Evolutionary conservation across 2,888 invertebrate species (phyloP), one percentile per base, ranked within the genome.

Genomic region (Pseudanteris insignis): DNA sequence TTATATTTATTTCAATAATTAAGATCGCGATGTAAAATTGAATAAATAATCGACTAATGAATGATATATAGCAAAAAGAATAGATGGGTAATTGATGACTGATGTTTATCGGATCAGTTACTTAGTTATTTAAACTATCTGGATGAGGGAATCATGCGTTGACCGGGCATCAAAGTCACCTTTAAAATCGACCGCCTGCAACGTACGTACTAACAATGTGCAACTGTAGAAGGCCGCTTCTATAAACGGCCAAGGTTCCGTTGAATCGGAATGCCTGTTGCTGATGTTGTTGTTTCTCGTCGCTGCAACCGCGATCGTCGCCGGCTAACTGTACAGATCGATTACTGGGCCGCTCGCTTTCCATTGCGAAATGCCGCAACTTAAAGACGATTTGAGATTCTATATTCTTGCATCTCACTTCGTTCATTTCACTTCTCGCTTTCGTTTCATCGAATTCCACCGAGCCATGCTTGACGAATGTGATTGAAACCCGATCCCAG

Each of bases 291-390:
- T 47, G 41, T 33, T 58, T 57, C 44, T 41, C 46, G 53, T 32
- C 34, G 60, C 60, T n/a, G n/a, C n/a, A n/a, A n/a, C n/a, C n/a
- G n/a, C n/a, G n/a, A n/a, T n/a, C n/a, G n/a, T n/a, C n/a, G n/a
- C n/a, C n/a, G 48, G 38, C 60, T 61, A 60, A 64, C 60, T 61
- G 58, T 64, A 48, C 54, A 51, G 60, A 54, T 61, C 60, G 58
- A 64, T 64, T 61, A 64, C 64, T 50, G 58, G 61, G 61, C 53
- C 59, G 40, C 46, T 59, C 64, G 58, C 61, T 64, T 64, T 64
- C 51, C 51, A 61, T 58, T 43, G 47, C 61, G 50, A 64, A 44
- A 46, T 40, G 30, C 61, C 61, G 50, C 46, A 21, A 9, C 47
- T 28, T 10, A 40, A 48, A 48, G 55, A 57, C 54, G 44, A 60